Percentiles rank a stretch among this genome's conserved stretches.
Conservation (phyloP, 2,888 invertebrate species). For the Cephalotes varians region DNA sequence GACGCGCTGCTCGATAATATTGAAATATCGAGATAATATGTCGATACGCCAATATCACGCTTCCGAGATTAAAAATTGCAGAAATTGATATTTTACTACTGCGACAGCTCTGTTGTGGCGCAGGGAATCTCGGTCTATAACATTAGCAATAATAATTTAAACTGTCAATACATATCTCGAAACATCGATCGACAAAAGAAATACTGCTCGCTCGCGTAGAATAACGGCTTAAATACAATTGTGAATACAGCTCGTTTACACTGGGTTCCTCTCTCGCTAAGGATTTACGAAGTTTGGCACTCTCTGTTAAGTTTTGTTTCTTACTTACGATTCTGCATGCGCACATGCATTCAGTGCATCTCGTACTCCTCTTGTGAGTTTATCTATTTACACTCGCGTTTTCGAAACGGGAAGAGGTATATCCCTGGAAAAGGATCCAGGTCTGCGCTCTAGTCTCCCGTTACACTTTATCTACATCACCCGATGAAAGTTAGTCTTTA, state of each 20-base stretch:
- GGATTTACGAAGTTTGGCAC: constrained; percentile 83
- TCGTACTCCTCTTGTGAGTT: neutral
- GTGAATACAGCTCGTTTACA: constrained; percentile 79
- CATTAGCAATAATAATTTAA: constrained; percentile 83
- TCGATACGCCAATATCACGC: constrained; percentile 16
- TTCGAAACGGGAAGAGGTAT: constrained; percentile 32
- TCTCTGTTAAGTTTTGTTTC: constrained; percentile 69
- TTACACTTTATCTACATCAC: constrained; percentile 66
- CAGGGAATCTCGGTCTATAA: constrained; percentile 42
- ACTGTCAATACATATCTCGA: constrained; percentile 80
- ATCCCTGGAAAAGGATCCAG: constrained; percentile 33
- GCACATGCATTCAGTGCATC: neutral
- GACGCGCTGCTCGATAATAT: constrained; percentile 4
- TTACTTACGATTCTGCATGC: constrained; percentile 20
- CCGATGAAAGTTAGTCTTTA: constrained; percentile 51
- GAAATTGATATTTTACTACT: constrained; percentile 7
- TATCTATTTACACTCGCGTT: constrained; percentile 59
- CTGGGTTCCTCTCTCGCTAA: constrained; percentile 74
- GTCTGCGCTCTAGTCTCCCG: constrained; percentile 49
- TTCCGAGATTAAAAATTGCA: neutral
- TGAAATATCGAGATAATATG: constrained; percentile 3
- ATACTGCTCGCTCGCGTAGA: constrained; percentile 82
- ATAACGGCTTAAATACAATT: constrained; percentile 80
- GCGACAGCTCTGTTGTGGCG: constrained; percentile 15
- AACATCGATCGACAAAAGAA: constrained; percentile 83